A percentile compares a stretch with the other conserved stretches of the same genome.
These are phyloP conservation scores for Platanista minor DNA, from an alignment of 2,113 vertebrate genomes.

Conservation along the genomic window DNA sequence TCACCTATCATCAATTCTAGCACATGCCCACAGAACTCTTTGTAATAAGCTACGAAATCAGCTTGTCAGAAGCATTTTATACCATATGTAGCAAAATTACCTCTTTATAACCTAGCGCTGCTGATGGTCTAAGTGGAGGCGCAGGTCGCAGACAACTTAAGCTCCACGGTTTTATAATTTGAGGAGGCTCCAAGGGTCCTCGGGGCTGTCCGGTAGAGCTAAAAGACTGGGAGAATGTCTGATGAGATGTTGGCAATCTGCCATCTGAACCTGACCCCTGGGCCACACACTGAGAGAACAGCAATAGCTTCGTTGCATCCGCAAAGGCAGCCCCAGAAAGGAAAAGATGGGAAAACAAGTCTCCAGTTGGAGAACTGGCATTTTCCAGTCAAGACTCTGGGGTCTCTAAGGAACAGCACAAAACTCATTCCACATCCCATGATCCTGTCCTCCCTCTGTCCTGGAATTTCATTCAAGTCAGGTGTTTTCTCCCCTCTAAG, in stretches of 20 bases:
- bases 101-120: constrained; percentile 98
- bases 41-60: constrained; percentile 6
- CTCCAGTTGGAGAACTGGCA: constrained; percentile 13
- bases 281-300: not conserved
- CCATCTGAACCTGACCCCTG: constrained; percentile 49
- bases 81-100: constrained; percentile 79
- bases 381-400: not conserved
- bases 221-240: constrained; percentile 84
- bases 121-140: constrained; percentile 95
- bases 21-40: constrained; percentile 34
- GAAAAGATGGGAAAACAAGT: not conserved
- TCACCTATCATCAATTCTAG: constrained; percentile 45
- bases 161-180: constrained; percentile 95
- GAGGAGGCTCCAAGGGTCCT: constrained; percentile 93
- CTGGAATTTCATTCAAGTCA: not conserved
- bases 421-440: not conserved
- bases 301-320: not conserved
- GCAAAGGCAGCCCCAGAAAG: constrained; percentile 39
- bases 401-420: not conserved
- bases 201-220: constrained; percentile 82
- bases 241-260: constrained; percentile 76
- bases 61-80: constrained; percentile 59
- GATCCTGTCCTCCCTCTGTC: not conserved
- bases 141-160: constrained; percentile 97
- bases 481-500: not conserved